These are phyloP conservation scores for Amiota mariae DNA, from an alignment of 2,888 invertebrate genomes.

Conservation along the genomic window DNA sequence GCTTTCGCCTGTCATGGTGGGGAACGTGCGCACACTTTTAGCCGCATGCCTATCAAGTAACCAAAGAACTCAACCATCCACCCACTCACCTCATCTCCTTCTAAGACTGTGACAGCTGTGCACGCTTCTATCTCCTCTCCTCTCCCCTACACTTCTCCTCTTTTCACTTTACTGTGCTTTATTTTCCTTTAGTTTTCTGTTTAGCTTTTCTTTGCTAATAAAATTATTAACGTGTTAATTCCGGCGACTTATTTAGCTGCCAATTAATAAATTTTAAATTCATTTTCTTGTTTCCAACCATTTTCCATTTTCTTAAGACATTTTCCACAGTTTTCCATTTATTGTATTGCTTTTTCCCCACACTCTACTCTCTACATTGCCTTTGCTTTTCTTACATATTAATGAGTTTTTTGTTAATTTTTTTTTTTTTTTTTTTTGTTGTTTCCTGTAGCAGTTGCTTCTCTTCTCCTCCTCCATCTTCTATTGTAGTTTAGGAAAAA, in stretches of 20 bases:
- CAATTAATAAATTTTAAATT: conserved; percentile 65
- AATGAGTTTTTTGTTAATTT: conserved; percentile 63
- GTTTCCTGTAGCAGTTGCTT: not conserved
- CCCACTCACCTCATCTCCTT: not conserved
- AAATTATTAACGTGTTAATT: conserved; percentile 69
- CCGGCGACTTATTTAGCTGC: conserved; percentile 65
- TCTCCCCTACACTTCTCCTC: no score
- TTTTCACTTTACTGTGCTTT: no score
- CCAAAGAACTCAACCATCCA: not conserved
- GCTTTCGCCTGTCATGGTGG: conserved; percentile 4
- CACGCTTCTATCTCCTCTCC: not conserved
- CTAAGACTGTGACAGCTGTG: conserved; percentile 4
- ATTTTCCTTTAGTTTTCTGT: not conserved
- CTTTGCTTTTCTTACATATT: conserved; percentile 57
- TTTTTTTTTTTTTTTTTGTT: conserved; percentile 55
- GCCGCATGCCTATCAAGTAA: not conserved
- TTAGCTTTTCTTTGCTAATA: conserved; percentile 47
- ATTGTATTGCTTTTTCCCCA: conserved; percentile 39
- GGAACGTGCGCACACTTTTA: not conserved
- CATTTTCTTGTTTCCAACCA: conserved; percentile 33
- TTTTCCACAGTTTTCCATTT: not conserved
- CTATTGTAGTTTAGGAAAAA: conserved; percentile 43
- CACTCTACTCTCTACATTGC: not conserved
- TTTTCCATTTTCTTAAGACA: not conserved
- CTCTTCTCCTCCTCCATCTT: not conserved